Evolutionary conservation across 2,888 invertebrate genomes (phyloP).

Genomic region (Drosophila yooni): DNA sequence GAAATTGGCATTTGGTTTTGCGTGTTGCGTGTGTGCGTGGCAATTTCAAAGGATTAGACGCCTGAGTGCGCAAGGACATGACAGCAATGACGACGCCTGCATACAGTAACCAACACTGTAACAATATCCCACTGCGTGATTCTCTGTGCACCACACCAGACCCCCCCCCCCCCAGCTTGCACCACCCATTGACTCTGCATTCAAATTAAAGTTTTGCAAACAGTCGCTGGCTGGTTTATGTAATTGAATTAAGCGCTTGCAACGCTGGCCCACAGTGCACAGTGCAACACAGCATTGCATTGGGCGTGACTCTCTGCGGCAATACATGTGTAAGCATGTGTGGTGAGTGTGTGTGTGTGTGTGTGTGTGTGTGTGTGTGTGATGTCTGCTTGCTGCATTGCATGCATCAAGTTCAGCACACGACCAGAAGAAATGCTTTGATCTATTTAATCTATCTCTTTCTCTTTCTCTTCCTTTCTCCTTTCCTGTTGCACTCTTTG

Average conservation of each 20-base stretch:
- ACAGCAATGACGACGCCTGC: slow-evolving; percentile 48
- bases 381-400: slow-evolving; percentile 6
- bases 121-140: neutral
- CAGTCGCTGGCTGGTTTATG: slow-evolving; percentile 62
- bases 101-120: slow-evolving; percentile 9
- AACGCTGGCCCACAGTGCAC: slow-evolving; percentile 35
- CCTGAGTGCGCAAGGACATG: slow-evolving; percentile 73
- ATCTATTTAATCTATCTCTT: slow-evolving; percentile 19
- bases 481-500: slow-evolving; percentile 1
- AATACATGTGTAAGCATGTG: slow-evolving; percentile 2
- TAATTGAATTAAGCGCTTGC: slow-evolving; percentile 71
- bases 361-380: slow-evolving; percentile 8
- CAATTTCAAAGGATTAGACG: slow-evolving; percentile 80
- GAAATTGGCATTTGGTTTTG: slow-evolving; percentile 37
- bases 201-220: slow-evolving; percentile 72
- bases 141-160: neutral
- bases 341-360: slow-evolving; percentile 6
- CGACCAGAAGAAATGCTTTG: slow-evolving; percentile 32
- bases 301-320: slow-evolving; percentile 37
- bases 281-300: slow-evolving; percentile 37
- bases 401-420: slow-evolving; percentile 14
- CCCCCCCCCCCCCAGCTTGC: too few relatives aligned
- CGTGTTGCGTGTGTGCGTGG: slow-evolving; percentile 42
- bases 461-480: neutral
- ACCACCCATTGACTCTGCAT: slow-evolving; percentile 71